phyloP scores from a whole-genome alignment of 2,797 vertebrate genomes.

The Poeciliopsis presidionis region DNA sequence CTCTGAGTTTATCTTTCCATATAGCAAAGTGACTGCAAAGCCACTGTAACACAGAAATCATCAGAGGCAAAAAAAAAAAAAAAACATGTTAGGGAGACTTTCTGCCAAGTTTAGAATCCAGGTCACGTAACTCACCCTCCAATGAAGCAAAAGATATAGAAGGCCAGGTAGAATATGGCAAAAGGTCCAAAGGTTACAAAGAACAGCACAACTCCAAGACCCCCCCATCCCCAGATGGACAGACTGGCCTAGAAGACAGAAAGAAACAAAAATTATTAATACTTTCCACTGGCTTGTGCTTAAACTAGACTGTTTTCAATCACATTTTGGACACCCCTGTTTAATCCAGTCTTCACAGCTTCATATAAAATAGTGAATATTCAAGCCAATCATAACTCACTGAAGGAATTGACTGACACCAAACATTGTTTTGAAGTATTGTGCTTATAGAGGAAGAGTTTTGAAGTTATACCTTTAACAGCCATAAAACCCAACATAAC shows the following conservation, averaged over 20 bases:
- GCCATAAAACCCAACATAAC: neutral
- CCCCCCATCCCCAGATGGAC: conserved; percentile 99
- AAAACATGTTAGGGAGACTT: neutral
- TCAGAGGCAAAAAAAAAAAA: neutral
- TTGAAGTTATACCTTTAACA: neutral
- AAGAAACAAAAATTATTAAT: conserved; percentile 12
- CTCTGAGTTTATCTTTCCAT: conserved; percentile 98
- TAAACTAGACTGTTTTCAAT: neutral
- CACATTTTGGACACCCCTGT: neutral
- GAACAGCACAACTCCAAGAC: conserved; percentile 96
- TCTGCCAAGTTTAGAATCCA: neutral
- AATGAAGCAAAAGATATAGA: conserved; percentile 99
- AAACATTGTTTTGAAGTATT: neutral
- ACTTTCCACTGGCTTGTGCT: neutral
- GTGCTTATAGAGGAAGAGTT: neutral
- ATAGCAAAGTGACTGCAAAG: conserved; percentile 93
- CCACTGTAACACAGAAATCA: conserved; percentile 82
- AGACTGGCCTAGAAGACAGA: conserved; percentile 90
- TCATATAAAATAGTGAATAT: neutral
- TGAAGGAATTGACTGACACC: neutral
- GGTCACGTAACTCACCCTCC: conserved; percentile 85
- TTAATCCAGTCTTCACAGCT: neutral
- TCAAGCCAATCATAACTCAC: neutral
- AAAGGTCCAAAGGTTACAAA: conserved; percentile 98
- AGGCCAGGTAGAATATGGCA: conserved; percentile 98